Percentiles rank a stretch among this genome's conserved stretches.
These are phyloP conservation scores for Euspilapteryx auroguttella DNA, from an alignment of 2,888 invertebrate species.

Conservation along the genomic window DNA sequence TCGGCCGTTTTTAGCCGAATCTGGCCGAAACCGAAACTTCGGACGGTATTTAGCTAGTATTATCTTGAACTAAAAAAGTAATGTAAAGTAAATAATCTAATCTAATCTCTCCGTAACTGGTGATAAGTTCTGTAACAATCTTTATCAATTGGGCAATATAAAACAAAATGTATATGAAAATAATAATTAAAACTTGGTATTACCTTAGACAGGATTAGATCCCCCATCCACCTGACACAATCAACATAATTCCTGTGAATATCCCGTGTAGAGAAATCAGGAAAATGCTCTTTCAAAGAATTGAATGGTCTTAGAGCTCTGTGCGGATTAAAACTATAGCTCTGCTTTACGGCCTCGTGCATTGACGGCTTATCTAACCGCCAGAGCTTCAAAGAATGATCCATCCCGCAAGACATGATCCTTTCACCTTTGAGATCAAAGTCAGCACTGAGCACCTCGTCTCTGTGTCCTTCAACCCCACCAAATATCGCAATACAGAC, in stretches of 20 bases:
- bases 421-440: conserved; percentile 80
- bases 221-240: conserved; percentile 95
- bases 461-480: conserved; percentile 95
- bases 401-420: conserved; percentile 98
- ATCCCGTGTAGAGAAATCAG: conserved; percentile 94
- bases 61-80: too few species aligned
- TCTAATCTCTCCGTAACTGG: too few species aligned
- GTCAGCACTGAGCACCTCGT: conserved; percentile 74
- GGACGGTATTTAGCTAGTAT: too few species aligned
- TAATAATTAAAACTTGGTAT: too few species aligned
- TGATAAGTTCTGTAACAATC: too few species aligned
- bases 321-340: conserved; percentile 78
- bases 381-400: conserved; percentile 96
- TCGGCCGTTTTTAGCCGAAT: too few species aligned
- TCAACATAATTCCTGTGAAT: conserved; percentile 99
- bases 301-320: conserved; percentile 83
- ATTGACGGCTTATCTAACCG: conserved; percentile 83
- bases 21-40: too few species aligned
- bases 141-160: too few species aligned
- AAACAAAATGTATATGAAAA: too few species aligned
- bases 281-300: conserved; percentile 90
- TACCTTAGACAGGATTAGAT: conserved; percentile 90
- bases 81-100: too few species aligned
- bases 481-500: conserved; percentile 95
- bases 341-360: conserved; percentile 80